Evolutionary conservation across 1,140 invertebrate genomes (phyloP).

Genomic region (Mactra quadrangularis): DNA sequence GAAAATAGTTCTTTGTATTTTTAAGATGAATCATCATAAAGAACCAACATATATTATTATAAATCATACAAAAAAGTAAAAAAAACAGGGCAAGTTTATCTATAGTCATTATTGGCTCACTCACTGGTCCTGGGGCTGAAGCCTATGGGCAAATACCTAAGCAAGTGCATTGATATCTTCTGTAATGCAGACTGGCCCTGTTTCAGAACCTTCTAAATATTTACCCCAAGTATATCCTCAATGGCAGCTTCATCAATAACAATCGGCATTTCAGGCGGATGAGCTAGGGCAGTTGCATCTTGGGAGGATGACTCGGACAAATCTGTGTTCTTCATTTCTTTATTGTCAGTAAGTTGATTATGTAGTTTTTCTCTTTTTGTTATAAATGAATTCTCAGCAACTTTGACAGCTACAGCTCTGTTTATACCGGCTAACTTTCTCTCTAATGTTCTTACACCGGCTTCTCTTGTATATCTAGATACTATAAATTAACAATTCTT

Average conservation of each 20-base stretch:
- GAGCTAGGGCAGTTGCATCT: conserved; percentile 71
- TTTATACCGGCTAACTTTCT: conserved; percentile 85
- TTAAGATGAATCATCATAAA: too few relatives aligned
- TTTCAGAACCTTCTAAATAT: too few relatives aligned
- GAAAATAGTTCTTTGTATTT: too few relatives aligned
- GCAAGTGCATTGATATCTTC: too few relatives aligned
- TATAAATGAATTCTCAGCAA: conserved; percentile 81
- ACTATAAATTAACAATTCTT: too few relatives aligned
- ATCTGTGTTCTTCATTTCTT: conserved; percentile 61
- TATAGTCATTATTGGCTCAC: too few relatives aligned
- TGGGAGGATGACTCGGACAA: conserved; percentile 64
- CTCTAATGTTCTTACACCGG: conserved; percentile 86
- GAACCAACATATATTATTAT: too few relatives aligned
- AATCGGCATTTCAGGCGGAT: conserved; percentile 84
- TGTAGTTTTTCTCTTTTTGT: conserved; percentile 59
- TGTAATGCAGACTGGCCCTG: too few relatives aligned
- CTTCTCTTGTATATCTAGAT: conserved; percentile 85
- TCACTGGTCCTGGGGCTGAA: too few relatives aligned
- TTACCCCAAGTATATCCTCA: conserved; percentile 85
- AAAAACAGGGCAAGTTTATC: too few relatives aligned
- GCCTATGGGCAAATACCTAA: too few relatives aligned
- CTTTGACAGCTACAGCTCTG: conserved; percentile 85
- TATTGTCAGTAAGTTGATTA: conserved; percentile 59
- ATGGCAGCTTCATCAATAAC: conserved; percentile 84
- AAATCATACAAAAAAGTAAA: too few relatives aligned